Evolutionary conservation across 37 sponge, comb jelly and placozoan species (phyloP).

Genomic region (Amphimedon queenslandica): DNA sequence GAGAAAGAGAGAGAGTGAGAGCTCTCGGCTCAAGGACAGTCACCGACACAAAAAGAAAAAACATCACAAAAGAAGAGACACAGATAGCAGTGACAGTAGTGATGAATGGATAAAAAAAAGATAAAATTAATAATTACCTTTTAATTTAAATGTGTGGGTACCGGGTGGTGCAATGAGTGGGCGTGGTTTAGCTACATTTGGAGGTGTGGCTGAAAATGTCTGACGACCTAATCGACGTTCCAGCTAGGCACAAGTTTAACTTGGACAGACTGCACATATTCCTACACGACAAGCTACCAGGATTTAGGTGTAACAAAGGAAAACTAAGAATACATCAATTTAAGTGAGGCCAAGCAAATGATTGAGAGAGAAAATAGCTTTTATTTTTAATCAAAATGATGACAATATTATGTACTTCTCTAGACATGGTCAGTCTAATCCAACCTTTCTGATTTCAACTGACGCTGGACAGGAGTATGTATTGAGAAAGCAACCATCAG

Average conservation of each 20-base stretch:
- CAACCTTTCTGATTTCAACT: conserved; percentile 67
- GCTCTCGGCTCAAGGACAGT: no score
- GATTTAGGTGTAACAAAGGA: conserved; percentile 18
- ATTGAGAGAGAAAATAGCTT: not conserved
- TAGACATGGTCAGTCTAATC: conserved; percentile 82
- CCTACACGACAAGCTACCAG: conserved; percentile 5
- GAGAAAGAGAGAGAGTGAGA: not conserved
- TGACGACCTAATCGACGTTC: no score
- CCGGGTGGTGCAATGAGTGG: no score
- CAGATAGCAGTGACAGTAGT: no score
- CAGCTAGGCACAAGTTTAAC: conserved; percentile 28
- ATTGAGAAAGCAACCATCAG: conserved; percentile 68
- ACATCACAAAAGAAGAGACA: no score
- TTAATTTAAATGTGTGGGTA: no score
- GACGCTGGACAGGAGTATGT: conserved; percentile 47
- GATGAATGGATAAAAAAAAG: no score
- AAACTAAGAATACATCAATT: conserved; percentile 21
- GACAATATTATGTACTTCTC: no score
- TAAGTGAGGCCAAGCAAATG: conserved; percentile 35
- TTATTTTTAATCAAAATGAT: not conserved
- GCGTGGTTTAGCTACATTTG: no score
- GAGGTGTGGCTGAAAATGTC: no score
- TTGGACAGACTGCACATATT: conserved; percentile 22
- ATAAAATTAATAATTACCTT: no score
- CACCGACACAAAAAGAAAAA: no score